phyloP scores from a whole-genome alignment of 2,113 vertebrate species.

The Calonectris borealis region DNA sequence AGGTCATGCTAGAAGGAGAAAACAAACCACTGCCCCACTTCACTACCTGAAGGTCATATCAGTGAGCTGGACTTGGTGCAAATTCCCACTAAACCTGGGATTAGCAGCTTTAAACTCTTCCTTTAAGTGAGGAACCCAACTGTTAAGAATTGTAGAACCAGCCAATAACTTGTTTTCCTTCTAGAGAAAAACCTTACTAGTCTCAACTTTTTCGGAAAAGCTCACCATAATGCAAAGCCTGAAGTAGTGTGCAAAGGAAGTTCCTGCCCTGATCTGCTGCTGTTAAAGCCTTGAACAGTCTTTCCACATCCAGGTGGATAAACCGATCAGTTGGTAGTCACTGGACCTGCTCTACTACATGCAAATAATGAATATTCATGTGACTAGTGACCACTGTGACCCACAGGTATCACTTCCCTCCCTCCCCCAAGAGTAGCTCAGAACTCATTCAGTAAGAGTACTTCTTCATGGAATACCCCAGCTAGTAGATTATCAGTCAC shows the following conservation, averaged over 20 bases:
- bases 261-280: not conserved
- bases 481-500: not conserved
- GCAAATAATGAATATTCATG: not conserved
- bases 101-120: not conserved
- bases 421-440: not conserved
- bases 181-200: not conserved
- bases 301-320: not conserved
- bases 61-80: not conserved
- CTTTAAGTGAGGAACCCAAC: not conserved
- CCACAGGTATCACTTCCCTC: not conserved
- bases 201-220: not conserved
- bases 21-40: not conserved
- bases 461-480: not conserved
- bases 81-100: slow-evolving; percentile 1
- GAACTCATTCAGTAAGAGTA: not conserved
- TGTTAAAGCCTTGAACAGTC: not conserved
- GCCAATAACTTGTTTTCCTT: not conserved
- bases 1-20: not conserved
- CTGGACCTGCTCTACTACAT: not conserved
- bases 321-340: not conserved
- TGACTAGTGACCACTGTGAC: not conserved
- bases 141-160: not conserved
- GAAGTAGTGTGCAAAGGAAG: not conserved
- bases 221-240: not conserved
- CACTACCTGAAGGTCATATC: not conserved